phyloP scores from a whole-genome alignment of 2,113 vertebrate genomes.

The Ardeotis arabs region DNA sequence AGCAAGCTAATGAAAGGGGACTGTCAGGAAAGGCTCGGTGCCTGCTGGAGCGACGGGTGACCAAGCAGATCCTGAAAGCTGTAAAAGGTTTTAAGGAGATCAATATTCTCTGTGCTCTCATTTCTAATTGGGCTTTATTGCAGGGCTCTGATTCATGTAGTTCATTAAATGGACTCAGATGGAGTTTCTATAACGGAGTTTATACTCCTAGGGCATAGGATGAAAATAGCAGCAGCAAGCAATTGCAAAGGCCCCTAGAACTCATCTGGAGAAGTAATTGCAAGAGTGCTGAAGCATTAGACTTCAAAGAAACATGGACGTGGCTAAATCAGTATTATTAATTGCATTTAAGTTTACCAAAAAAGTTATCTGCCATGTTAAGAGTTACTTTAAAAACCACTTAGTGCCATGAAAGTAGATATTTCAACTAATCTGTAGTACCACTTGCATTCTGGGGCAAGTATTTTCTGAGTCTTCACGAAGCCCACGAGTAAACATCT shows the following conservation, averaged over 20 bases:
- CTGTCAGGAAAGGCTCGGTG: neutral
- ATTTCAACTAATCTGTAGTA: neutral
- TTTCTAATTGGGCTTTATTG: slow-evolving; percentile 59
- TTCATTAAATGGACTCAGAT: slow-evolving; percentile 56
- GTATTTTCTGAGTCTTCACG: neutral
- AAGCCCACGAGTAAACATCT: neutral
- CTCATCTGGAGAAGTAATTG: slow-evolving; percentile 26
- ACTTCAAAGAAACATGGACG: neutral
- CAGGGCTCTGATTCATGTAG: slow-evolving; percentile 51
- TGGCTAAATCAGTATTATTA: slow-evolving; percentile 21
- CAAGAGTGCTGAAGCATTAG: neutral
- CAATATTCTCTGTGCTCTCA: slow-evolving; percentile 35
- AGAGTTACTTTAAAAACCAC: neutral
- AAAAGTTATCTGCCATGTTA: neutral
- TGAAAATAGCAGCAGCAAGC: slow-evolving; percentile 49
- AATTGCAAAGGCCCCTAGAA: slow-evolving; percentile 27
- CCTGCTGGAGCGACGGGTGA: neutral
- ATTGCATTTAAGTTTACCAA: slow-evolving; percentile 22
- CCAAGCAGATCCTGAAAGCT: neutral
- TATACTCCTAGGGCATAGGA: slow-evolving; percentile 32
- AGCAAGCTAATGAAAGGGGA: neutral
- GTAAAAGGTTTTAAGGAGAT: slow-evolving; percentile 14
- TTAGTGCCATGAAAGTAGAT: neutral
- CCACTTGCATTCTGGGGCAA: neutral
- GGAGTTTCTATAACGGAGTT: slow-evolving; percentile 40